Conservation (phyloP, 2,888 invertebrate genomes). For the Noctua comes region DNA sequence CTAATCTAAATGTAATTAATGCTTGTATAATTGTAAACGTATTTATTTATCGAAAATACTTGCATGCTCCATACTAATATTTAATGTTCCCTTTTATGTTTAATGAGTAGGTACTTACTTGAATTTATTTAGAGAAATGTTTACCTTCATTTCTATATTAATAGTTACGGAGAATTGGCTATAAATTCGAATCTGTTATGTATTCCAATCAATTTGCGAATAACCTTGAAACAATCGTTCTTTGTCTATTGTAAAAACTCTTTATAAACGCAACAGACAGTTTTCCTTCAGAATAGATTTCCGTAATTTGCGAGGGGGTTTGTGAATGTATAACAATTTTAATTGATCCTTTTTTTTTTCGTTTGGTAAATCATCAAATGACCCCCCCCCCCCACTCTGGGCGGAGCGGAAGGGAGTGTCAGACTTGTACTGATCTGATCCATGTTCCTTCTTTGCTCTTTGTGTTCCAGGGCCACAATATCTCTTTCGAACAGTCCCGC, state of each 20-base stretch:
- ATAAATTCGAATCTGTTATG: conserved; percentile 43
- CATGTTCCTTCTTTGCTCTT: too few relatives aligned
- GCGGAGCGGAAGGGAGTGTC: too few relatives aligned
- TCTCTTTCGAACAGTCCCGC: too few relatives aligned
- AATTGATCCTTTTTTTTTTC: too few relatives aligned
- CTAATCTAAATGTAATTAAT: not conserved
- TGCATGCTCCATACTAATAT: not conserved
- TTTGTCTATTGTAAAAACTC: conserved; percentile 19
- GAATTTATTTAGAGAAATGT: conserved; percentile 12
- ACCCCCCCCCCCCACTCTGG: too few relatives aligned
- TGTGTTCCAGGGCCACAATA: too few relatives aligned
- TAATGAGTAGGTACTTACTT: not conserved
- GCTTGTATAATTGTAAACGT: not conserved
- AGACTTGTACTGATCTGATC: too few relatives aligned
- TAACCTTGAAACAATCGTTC: conserved; percentile 43
- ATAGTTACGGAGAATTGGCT: not conserved
- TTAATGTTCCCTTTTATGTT: not conserved
- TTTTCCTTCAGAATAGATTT: not conserved
- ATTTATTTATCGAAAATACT: not conserved
- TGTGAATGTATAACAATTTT: not conserved
- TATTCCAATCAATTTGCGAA: conserved; percentile 42
- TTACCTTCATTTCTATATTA: not conserved
- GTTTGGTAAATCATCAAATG: too few relatives aligned
- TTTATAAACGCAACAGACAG: not conserved
- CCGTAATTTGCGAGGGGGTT: too few relatives aligned